These are phyloP conservation scores for Podarcis muralis DNA, from an alignment of 2,113 vertebrate genomes.

Conservation along the genomic window DNA sequence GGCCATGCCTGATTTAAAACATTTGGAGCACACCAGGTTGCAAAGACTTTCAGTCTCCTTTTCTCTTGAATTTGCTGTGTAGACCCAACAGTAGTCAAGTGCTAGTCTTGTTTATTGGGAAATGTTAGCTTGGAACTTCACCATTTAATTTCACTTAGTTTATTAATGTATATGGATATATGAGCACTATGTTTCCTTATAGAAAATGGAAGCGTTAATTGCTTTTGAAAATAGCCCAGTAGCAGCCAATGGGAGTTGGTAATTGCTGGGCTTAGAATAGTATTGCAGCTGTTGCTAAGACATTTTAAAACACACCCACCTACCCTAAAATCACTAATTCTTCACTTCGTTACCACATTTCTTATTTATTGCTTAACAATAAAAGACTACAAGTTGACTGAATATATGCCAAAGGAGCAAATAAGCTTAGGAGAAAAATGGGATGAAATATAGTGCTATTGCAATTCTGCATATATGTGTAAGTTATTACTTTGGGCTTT, in stretches of 20 bases:
- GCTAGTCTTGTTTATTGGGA: not conserved
- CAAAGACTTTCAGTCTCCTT: too few species aligned
- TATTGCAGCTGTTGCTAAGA: not conserved
- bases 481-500: not conserved
- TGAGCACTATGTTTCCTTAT: not conserved
- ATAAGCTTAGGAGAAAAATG: not conserved
- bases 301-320: not conserved
- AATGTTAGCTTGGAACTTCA: not conserved
- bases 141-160: not conserved
- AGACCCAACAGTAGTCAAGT: not conserved
- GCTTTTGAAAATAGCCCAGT: not conserved
- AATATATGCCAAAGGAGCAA: not conserved
- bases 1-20: too few species aligned
- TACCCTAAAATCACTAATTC: not conserved
- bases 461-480: not conserved
- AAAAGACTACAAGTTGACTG: not conserved
- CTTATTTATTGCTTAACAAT: not conserved
- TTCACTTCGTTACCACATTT: not conserved
- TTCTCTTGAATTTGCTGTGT: not conserved
- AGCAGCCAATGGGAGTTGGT: not conserved
- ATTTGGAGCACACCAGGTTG: too few species aligned
- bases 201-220: not conserved
- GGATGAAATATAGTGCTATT: not conserved
- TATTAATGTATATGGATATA: conserved; percentile 17
- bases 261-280: not conserved